Conservation (phyloP, 2,113 vertebrate genomes). For the Sander lucioperca region DNA sequence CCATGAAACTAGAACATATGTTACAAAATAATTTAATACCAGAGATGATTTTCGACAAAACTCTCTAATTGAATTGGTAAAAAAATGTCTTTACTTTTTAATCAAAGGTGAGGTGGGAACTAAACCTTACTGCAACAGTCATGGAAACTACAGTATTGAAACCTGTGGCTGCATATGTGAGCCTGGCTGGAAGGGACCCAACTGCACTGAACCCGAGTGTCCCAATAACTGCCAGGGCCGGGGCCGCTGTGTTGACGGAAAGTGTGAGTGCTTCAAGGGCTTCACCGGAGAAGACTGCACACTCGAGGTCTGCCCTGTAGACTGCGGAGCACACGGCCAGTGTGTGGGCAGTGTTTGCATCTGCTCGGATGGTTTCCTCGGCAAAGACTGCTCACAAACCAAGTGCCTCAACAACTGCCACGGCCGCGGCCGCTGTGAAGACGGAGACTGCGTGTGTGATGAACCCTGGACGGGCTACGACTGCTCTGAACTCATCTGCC, state of each 20-base stretch:
- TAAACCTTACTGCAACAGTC: constrained; percentile 90
- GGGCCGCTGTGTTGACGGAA: constrained; percentile 89
- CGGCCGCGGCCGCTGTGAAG: constrained; percentile 84
- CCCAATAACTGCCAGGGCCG: constrained; percentile 88
- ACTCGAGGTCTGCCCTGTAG: constrained; percentile 79
- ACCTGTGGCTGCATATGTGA: constrained; percentile 87
- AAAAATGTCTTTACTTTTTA: neutral
- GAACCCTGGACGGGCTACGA: constrained; percentile 88
- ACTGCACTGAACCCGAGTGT: constrained; percentile 90
- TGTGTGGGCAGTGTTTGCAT: constrained; percentile 86
- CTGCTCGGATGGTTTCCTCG: constrained; percentile 86
- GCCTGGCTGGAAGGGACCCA: constrained; percentile 86
- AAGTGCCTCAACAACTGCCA: constrained; percentile 88
- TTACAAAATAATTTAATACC: neutral
- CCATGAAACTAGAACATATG: too few species aligned
- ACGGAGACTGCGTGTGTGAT: constrained; percentile 87
- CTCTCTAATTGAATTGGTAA: neutral
- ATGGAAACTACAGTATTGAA: constrained; percentile 91
- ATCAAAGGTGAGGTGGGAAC: constrained; percentile 88
- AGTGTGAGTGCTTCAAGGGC: constrained; percentile 90
- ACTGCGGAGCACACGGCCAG: constrained; percentile 84
- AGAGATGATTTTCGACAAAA: neutral
- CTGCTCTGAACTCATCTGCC: constrained; percentile 89
- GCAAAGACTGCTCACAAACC: constrained; percentile 89
- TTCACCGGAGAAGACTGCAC: constrained; percentile 88